These are phyloP conservation scores for Cheilosia urbana DNA, from an alignment of 2,888 invertebrate genomes.

Conservation along the genomic window DNA sequence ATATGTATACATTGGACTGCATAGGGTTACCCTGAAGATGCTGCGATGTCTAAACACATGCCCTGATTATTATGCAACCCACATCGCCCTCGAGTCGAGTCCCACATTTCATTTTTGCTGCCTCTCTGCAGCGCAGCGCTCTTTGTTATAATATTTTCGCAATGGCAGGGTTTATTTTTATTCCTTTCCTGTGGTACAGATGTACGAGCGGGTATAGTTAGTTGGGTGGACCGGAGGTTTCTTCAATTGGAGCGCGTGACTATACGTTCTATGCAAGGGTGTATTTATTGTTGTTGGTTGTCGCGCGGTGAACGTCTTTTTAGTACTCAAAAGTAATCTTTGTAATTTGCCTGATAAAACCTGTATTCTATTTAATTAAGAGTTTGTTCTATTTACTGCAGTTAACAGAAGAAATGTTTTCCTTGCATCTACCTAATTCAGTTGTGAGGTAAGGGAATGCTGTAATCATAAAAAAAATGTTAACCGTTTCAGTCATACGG, in stretches of 20 bases:
- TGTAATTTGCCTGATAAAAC: conserved; percentile 17
- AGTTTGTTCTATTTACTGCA: not conserved
- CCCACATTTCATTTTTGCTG: conserved; percentile 71
- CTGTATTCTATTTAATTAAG: conserved; percentile 11
- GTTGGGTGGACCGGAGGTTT: not conserved
- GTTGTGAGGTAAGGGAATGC: not conserved
- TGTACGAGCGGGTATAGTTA: not conserved
- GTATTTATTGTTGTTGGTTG: not conserved
- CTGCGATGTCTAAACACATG: conserved; percentile 71
- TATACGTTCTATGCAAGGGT: not conserved
- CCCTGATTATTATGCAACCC: conserved; percentile 74
- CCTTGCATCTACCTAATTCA: not conserved
- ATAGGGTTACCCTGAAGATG: conserved; percentile 46
- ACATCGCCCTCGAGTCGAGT: conserved; percentile 51
- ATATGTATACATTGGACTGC: not conserved
- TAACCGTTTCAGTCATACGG: not conserved
- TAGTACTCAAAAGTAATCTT: conserved; percentile 8
- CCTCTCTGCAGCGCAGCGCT: conserved; percentile 14
- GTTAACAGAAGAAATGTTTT: not conserved
- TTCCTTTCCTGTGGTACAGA: conserved; percentile 35
- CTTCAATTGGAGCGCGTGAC: not conserved
- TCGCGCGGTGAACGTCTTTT: not conserved
- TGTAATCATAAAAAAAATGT: conserved; percentile 14
- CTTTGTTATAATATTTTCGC: conserved; percentile 64
- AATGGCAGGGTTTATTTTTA: conserved; percentile 3